Percentiles rank a stretch among this genome's conserved stretches.
Conservation (phyloP, 2,113 vertebrate genomes). For the Pseudopodoces humilis region DNA sequence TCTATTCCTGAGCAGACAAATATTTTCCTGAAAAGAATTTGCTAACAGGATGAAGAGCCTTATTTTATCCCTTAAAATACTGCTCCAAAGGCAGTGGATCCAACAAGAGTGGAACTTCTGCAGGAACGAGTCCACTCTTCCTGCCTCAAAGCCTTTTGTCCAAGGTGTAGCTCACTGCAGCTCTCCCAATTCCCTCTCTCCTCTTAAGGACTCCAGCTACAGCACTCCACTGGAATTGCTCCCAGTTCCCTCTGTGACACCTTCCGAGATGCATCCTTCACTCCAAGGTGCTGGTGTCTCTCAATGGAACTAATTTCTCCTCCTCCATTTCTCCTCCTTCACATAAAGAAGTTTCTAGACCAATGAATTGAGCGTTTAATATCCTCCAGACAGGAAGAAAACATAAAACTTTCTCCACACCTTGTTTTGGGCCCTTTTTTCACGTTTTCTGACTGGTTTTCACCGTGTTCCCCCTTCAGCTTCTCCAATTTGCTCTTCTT, state of each 20-base stretch:
- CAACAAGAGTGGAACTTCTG: background rate
- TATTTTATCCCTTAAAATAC: background rate
- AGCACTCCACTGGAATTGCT: background rate
- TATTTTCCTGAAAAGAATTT: background rate
- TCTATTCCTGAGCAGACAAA: background rate
- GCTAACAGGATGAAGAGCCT: background rate
- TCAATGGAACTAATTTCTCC: background rate
- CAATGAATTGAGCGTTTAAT: fast-evolving
- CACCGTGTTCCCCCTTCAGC: fast-evolving
- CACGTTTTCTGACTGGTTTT: background rate
- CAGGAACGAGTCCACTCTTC: background rate
- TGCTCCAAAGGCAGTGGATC: background rate
- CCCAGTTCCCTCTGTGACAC: background rate
- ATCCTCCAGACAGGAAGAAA: background rate
- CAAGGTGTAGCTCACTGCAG: background rate
- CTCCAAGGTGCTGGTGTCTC: background rate
- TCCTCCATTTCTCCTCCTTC: background rate
- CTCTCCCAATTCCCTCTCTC: background rate
- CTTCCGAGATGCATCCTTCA: background rate
- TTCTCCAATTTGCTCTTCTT: background rate
- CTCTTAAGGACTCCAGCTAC: background rate
- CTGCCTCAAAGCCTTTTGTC: background rate
- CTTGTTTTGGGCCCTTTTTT: background rate
- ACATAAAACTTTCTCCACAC: background rate
- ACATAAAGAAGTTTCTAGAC: background rate